Percentiles rank a stretch among this genome's conserved stretches.
phyloP scores from a whole-genome alignment of 2,113 vertebrate species.

The Pleuronectes platessa region DNA sequence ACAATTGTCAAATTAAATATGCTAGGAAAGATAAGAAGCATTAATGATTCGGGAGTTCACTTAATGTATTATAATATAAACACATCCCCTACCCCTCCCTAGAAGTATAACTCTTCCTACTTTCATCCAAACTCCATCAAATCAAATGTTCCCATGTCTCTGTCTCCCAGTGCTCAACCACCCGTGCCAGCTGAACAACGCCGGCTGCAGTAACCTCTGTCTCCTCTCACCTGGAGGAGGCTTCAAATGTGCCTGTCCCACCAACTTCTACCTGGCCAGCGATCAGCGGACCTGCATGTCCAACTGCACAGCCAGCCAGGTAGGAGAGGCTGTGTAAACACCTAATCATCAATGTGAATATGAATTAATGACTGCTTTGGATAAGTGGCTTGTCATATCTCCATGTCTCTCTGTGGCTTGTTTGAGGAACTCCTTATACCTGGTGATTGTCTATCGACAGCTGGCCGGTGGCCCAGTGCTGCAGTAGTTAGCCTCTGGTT shows the following conservation, averaged over 20 bases:
- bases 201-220: slow-evolving; percentile 96
- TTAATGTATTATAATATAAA: neutral
- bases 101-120: neutral
- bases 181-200: slow-evolving; percentile 92
- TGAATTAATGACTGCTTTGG: slow-evolving; percentile 2
- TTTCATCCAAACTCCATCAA: slow-evolving; percentile 1
- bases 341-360: neutral
- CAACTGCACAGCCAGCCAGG: slow-evolving; percentile 98
- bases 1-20: too few species aligned
- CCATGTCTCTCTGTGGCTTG: neutral
- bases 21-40: neutral
- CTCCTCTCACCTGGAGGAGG: slow-evolving; percentile 90
- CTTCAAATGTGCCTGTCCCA: slow-evolving; percentile 95
- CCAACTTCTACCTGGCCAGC: slow-evolving; percentile 94
- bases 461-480: slow-evolving; percentile 38
- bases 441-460: slow-evolving; percentile 41
- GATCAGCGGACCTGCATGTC: slow-evolving; percentile 94
- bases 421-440: slow-evolving; percentile 43
- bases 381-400: slow-evolving; percentile 33
- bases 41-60: neutral
- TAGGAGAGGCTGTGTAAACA: slow-evolving; percentile 56
- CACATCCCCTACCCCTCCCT: too few species aligned
- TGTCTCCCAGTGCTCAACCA: slow-evolving; percentile 87
- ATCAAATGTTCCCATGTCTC: neutral
- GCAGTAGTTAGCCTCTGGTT: slow-evolving; percentile 2